Percentiles rank a stretch among this genome's conserved stretches.
These are phyloP conservation scores for Narcine bancroftii DNA, from an alignment of 2,113 vertebrate genomes.

Conservation along the genomic window DNA sequence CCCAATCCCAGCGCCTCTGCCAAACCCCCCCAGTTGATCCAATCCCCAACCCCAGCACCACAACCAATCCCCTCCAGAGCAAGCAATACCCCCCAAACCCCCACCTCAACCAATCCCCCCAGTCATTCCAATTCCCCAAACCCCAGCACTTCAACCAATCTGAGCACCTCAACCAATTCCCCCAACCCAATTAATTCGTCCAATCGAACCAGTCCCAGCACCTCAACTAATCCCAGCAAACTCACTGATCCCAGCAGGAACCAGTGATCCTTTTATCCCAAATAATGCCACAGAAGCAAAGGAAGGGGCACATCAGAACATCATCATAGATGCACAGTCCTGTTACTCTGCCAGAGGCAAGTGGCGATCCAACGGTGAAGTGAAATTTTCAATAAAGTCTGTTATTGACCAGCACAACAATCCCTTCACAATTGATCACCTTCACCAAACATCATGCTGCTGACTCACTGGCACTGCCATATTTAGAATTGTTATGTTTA, in stretches of 20 bases:
- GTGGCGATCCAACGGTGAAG: too few relatives aligned
- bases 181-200: neutral
- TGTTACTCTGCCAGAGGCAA: neutral
- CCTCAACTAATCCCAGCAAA: neutral
- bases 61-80: neutral
- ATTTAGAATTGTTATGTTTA: too few relatives aligned
- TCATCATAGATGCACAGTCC: too few relatives aligned
- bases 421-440: neutral
- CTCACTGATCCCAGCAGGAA: neutral
- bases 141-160: neutral
- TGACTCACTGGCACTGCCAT: too few relatives aligned
- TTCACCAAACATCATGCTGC: too few relatives aligned
- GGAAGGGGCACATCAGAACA: neutral
- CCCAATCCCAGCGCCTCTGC: slow-evolving; percentile 37
- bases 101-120: slow-evolving; percentile 39
- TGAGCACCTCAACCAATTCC: neutral
- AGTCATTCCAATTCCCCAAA: too few relatives aligned
- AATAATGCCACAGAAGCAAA: neutral
- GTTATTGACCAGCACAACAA: neutral
- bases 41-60: too few relatives aligned
- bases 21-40: too few relatives aligned
- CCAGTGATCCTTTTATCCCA: neutral
- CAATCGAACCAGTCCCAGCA: neutral
- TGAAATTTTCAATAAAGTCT: slow-evolving; percentile 3
- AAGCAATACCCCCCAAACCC: neutral